Base-by-base conservation (phyloP, 2,888 invertebrate species). In the Saturnia pavonia region DNA sequence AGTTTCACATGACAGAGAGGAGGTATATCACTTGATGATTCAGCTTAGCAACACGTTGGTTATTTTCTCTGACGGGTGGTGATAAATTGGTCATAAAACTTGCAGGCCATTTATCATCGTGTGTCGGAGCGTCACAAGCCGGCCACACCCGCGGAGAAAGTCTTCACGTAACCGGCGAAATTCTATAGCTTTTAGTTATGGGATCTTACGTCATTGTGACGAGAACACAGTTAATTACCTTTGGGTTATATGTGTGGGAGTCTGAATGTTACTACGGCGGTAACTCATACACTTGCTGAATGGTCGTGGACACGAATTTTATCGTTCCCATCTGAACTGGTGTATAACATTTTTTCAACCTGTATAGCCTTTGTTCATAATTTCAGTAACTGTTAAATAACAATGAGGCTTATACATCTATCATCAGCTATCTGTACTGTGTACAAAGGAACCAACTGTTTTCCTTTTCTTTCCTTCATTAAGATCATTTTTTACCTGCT, bases 101-200 rank as follows among this genome's bases (percentile, higher is more conserved):
- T 14, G 6, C 3, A 63, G 19, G 63, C 34, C 16, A 19, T 16
- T 27, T 27, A 40, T 65, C n/a, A 6, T 25, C 14, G 8, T 54
- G 22, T 2, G 54, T 27, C 11, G 25, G 27, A 40, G 40, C 40
- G 40, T 65, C 40, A 40, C 40, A 65, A 40, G 34, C 34, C 9
- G 65, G 40, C 65, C 19, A 65, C 34, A 40, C 65, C 40, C 40
- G 40, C 11, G 65, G 65, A 65, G 65, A 65, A 65, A 65, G 65
- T 65, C 8, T 2, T 65, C 40, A 40, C 65, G 65, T 65, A 65
- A 65, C n/a, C 40, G 65, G 65, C 65, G 65, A 65, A 65, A 19
- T 40, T 40, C 65, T 16, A 65, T 65, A n/a, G 40, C 34, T 40
- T 65, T 19, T 65, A 40, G 65, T 25, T 40, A 65, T 65, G 65